These are phyloP conservation scores for Tachina fera DNA, from an alignment of 2,888 invertebrate genomes.

Conservation along the genomic window DNA sequence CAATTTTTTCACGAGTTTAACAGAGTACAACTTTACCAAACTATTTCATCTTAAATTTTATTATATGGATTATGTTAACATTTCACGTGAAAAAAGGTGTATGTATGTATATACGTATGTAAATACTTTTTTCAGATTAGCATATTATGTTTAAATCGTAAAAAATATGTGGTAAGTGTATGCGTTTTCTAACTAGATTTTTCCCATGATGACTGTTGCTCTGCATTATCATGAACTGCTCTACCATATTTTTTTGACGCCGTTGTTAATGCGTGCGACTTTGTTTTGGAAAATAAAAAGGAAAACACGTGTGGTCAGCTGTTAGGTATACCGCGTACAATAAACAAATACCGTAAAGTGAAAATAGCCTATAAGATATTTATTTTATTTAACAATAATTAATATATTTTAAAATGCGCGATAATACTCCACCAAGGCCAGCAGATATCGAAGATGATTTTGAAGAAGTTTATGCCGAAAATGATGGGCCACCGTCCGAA, in stretches of 20 bases:
- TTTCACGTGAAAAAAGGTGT: too few relatives aligned
- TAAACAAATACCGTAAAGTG: conserved; percentile 47
- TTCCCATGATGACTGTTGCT: background rate
- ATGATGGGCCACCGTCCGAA: conserved; percentile 72
- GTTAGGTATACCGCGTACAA: conserved; percentile 9
- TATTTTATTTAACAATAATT: background rate
- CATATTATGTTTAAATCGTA: too few relatives aligned
- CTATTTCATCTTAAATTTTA: too few relatives aligned
- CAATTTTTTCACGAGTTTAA: too few relatives aligned
- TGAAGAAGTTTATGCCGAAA: conserved; percentile 76
- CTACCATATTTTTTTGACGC: background rate
- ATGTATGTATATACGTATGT: too few relatives aligned
- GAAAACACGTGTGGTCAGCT: conserved; percentile 62
- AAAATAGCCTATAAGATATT: background rate
- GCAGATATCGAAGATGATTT: conserved; percentile 78
- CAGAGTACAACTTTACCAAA: too few relatives aligned
- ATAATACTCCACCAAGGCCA: conserved; percentile 81
- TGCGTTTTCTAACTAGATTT: background rate
- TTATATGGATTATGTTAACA: too few relatives aligned
- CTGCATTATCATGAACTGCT: background rate
- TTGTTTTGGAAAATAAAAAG: background rate
- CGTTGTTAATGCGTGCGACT: background rate
- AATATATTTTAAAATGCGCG: conserved; percentile 76
- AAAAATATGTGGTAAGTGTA: too few relatives aligned
- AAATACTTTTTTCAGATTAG: too few relatives aligned